phyloP scores from a whole-genome alignment of 2,888 invertebrate species.

The Sesamia inferens region DNA sequence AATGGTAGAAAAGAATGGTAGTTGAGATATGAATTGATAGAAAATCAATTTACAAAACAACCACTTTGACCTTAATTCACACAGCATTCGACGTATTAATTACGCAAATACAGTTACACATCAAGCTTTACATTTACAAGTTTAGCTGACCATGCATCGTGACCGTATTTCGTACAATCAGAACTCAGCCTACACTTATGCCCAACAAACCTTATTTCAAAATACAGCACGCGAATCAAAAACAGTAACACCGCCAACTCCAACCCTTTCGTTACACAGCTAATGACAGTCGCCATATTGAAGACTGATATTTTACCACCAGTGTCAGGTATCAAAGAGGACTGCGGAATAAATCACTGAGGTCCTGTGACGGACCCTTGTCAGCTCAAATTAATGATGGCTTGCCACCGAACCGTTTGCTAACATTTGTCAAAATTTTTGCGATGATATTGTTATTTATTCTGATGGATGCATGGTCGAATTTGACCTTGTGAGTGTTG shows the following conservation, averaged over 20 bases:
- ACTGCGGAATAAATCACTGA: slow-evolving; percentile 69
- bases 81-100: neutral
- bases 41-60: neutral
- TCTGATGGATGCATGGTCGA: slow-evolving; percentile 29
- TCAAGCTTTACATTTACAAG: no score
- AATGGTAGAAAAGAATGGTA: neutral
- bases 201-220: neutral
- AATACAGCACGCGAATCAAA: neutral
- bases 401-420: slow-evolving; percentile 40
- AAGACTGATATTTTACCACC: slow-evolving; percentile 56
- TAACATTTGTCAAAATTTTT: slow-evolving; percentile 56
- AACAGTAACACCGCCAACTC: neutral
- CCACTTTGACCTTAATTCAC: no score
- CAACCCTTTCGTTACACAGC: slow-evolving; percentile 49
- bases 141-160: no score
- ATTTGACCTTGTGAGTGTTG: neutral
- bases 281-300: slow-evolving; percentile 60
- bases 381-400: slow-evolving; percentile 70
- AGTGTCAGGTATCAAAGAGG: slow-evolving; percentile 64
- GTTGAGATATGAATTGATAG: neutral
- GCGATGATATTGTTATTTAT: slow-evolving; percentile 41
- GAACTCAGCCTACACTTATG: no score
- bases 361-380: slow-evolving; percentile 66
- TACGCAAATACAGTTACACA: neutral
- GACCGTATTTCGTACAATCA: no score